Evolutionary conservation across 2,888 invertebrate species (phyloP), one percentile per base, ranked within the genome.

Genomic region (Meteorus colon): DNA sequence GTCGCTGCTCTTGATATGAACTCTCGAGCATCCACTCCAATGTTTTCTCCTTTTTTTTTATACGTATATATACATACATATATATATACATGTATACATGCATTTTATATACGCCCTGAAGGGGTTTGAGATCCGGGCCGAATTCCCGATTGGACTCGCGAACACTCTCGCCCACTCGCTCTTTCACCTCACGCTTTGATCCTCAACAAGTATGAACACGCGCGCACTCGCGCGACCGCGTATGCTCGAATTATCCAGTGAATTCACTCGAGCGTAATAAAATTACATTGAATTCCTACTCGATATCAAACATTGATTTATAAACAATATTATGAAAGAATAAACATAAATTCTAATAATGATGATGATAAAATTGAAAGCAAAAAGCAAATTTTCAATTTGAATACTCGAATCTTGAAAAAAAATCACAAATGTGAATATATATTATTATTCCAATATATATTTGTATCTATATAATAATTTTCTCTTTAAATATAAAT

Each of bases 111-210:
- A 55, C 65, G 66, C 73, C 73, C 73, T 24, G 48, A 55, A 65
- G 73, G 37, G 34, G 37, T 59, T 34, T n/a, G 34, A 74, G 71
- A 65, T 69, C 66, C 73, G 69, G 75, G 73, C 74, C 77, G 60
- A 78, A 73, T 73, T 73, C 72, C 70, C 41, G 37, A 75, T 73
- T 73, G 68, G 69, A 69, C 41, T 65, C 75, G 73, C 59, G 19
- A 73, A 73, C 63, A 31, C 68, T 55, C 68, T 60, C 72, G 66
- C 62, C 55, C 60, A 73, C 51, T 63, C 55, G 55, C 69, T 69
- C 69, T 69, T 69, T 69, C 69, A 55, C 69, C 69, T 69, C 55
- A 51, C 55, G 55, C 55, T 55, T 55, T 69, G 69, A 69, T 69
- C 69, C 55, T 69, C 69, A 55, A 55, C 55, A 55, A 55, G 55